phyloP scores from a whole-genome alignment of 2,113 vertebrate species.

The Verasper variegatus region DNA sequence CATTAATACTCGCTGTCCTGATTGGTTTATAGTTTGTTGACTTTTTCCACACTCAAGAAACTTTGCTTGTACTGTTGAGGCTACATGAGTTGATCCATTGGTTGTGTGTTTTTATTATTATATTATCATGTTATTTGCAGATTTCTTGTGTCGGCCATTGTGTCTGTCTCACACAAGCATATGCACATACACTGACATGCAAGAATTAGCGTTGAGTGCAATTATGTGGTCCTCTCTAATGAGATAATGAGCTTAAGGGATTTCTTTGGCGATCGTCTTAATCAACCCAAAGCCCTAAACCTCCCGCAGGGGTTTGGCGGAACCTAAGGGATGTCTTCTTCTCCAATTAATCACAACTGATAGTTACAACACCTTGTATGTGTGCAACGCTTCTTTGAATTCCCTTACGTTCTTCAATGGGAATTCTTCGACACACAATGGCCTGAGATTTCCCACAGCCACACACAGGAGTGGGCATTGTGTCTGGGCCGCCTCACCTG shows the following conservation, averaged over 20 bases:
- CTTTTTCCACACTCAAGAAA: background rate
- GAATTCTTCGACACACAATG: constrained; percentile 1
- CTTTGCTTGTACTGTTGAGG: background rate
- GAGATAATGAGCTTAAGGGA: constrained; percentile 66
- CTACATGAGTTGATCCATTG: background rate
- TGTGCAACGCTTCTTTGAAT: background rate
- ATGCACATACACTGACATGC: background rate
- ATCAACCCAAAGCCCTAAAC: constrained; percentile 55
- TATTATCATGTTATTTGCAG: background rate
- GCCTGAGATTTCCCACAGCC: constrained; percentile 43
- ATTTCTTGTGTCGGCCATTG: background rate
- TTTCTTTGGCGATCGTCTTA: constrained; percentile 51
- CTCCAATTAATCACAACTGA: constrained; percentile 20
- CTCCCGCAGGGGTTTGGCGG: constrained; percentile 39
- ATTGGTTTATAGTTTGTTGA: background rate
- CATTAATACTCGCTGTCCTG: constrained; percentile 5
- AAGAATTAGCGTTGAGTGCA: constrained; percentile 12
- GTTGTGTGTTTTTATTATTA: background rate
- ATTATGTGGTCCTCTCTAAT: constrained; percentile 57
- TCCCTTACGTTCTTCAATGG: background rate
- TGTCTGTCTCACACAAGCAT: constrained; percentile 8
- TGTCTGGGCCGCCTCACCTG: constrained; percentile 44
- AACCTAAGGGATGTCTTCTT: constrained; percentile 2
- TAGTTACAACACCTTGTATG: background rate
- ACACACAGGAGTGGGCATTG: constrained; percentile 47